phyloP scores from a whole-genome alignment of 2,888 invertebrate species.

The Malthinus seriepunctatus region DNA sequence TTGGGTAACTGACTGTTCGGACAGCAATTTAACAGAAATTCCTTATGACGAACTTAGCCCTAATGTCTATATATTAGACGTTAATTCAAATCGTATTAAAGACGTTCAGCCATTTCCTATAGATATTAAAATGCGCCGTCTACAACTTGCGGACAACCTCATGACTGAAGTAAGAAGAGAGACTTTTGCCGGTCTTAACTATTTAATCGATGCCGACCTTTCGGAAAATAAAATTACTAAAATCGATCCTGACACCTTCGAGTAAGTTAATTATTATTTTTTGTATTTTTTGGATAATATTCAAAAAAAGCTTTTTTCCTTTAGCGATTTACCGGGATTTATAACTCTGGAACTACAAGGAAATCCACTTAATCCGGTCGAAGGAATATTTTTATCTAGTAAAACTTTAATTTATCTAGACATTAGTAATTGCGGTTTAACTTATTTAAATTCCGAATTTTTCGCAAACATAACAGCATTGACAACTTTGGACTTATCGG shows the following conservation, averaged over 20 bases:
- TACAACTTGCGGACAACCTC: constrained; percentile 71
- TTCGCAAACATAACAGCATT: constrained; percentile 69
- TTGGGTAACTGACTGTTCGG: constrained; percentile 78
- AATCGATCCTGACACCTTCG: constrained; percentile 54
- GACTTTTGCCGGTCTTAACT: constrained; percentile 66
- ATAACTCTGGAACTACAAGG: constrained; percentile 71
- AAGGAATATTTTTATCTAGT: constrained; percentile 68
- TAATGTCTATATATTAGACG: constrained; percentile 71
- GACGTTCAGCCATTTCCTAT: constrained; percentile 64
- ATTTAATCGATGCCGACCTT: constrained; percentile 71
- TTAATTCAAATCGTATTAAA: constrained; percentile 70
- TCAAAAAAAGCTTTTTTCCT: background rate
- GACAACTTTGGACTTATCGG: constrained; percentile 70
- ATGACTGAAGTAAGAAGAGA: constrained; percentile 63
- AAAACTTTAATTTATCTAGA: constrained; percentile 70
- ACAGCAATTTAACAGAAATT: constrained; percentile 71
- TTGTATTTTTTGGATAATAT: background rate
- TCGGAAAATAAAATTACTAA: constrained; percentile 67
- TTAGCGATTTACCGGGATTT: constrained; percentile 68
- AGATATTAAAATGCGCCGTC: constrained; percentile 70
- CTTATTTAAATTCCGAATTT: constrained; percentile 63
- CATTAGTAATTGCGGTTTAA: constrained; percentile 66
- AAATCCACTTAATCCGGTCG: constrained; percentile 64
- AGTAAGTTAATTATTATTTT: constrained; percentile 25
- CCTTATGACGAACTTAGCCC: constrained; percentile 70